phyloP scores from a whole-genome alignment of 2,888 invertebrate species.

The Trichogramma evanescens region DNA sequence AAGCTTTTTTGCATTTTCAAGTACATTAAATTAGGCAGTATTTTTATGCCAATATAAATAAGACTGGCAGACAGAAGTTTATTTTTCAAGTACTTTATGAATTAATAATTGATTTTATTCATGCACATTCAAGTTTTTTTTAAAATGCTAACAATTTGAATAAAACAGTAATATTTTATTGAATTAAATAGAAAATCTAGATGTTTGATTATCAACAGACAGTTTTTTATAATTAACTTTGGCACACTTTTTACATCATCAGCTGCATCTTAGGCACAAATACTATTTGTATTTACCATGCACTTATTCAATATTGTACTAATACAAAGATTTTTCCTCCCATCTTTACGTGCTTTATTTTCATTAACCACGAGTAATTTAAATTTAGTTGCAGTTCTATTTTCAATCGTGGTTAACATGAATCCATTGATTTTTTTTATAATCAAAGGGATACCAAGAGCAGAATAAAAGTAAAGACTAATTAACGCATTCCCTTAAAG shows the following conservation, averaged over 20 bases:
- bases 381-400: background rate
- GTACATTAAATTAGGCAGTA: conserved; percentile 18
- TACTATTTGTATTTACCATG: background rate
- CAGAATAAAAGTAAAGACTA: too few species aligned
- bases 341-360: background rate
- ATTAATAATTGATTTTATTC: background rate
- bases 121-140: background rate
- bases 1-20: conserved; percentile 8
- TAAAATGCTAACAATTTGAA: conserved; percentile 1
- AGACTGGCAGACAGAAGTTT: conserved; percentile 11
- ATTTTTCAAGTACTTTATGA: background rate
- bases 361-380: background rate
- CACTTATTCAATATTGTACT: background rate
- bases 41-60: conserved; percentile 7
- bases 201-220: background rate
- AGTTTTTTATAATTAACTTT: conserved; percentile 19
- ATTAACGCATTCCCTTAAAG: too few species aligned
- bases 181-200: conserved; percentile 7
- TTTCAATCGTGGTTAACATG: too few species aligned
- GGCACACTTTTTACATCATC: conserved; percentile 19
- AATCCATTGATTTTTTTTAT: too few species aligned
- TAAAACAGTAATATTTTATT: conserved; percentile 5
- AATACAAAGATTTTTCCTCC: background rate
- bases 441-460: too few species aligned
- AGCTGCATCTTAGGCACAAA: conserved; percentile 20